These are phyloP conservation scores for Gadopsis marmoratus DNA, from an alignment of 2,797 vertebrate genomes.

Conservation along the genomic window DNA sequence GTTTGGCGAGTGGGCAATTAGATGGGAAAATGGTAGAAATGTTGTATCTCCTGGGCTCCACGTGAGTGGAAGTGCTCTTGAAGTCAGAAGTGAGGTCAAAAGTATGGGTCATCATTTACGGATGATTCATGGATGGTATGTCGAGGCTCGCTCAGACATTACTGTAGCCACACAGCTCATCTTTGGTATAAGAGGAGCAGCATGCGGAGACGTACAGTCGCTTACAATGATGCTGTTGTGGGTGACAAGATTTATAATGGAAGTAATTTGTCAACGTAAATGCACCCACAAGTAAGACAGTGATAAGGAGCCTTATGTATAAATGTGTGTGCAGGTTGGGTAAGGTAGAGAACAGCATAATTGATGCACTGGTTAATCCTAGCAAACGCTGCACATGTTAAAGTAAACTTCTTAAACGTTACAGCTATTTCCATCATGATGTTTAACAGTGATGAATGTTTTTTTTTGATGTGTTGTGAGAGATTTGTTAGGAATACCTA, in stretches of 20 bases:
- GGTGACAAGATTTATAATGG: conserved; percentile 26
- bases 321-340: conserved; percentile 19
- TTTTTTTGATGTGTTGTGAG: too few relatives aligned
- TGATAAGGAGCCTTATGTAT: conserved; percentile 28
- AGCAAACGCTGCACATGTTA: not conserved
- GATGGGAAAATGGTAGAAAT: not conserved
- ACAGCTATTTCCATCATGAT: not conserved
- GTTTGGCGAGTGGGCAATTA: not conserved
- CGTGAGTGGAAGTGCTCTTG: not conserved
- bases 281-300: conserved; percentile 12
- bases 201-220: not conserved
- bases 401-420: not conserved
- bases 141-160: not conserved
- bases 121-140: not conserved
- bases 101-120: not conserved
- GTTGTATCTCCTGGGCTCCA: not conserved
- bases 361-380: conserved; percentile 2
- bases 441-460: not conserved
- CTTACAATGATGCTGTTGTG: conserved; percentile 12
- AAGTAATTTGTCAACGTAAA: conserved; percentile 38
- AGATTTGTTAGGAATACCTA: not conserved
- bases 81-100: not conserved
- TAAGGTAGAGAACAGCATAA: conserved; percentile 4
- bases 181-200: not conserved
- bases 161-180: not conserved